A percentile compares a stretch with the other conserved stretches of the same genome.
phyloP scores from a whole-genome alignment of 2,113 vertebrate genomes.

The Gulo gulo region DNA sequence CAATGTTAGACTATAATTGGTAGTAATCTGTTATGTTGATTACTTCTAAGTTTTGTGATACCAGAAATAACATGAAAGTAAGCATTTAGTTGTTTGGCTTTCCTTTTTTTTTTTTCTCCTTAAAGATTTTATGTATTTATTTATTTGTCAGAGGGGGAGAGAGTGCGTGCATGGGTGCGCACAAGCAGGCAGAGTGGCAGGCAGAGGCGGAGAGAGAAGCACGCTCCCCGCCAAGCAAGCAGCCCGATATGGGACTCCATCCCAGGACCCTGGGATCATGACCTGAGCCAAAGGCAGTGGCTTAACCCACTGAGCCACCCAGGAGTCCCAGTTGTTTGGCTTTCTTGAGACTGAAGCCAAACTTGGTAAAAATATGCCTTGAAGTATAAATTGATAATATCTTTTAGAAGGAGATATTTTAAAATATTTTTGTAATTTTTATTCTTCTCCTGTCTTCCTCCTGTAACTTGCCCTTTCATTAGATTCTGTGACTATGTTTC shows the following conservation, averaged over 20 bases:
- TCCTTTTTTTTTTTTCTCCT: too few species aligned
- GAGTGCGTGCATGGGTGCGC: rapidly evolving
- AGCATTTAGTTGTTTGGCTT: background rate
- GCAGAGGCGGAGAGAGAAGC: too few species aligned
- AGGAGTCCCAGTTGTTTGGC: too few species aligned
- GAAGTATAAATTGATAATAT: background rate
- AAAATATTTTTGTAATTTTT: background rate
- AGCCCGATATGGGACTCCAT: too few species aligned
- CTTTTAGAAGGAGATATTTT: background rate
- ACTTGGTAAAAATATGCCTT: background rate
- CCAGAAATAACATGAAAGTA: background rate
- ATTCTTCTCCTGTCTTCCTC: background rate
- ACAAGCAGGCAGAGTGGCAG: too few species aligned
- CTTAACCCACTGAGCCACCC: too few species aligned
- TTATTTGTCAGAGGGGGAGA: too few species aligned
- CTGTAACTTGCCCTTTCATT: background rate
- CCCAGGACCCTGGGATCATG: too few species aligned
- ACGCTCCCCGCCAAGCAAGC: too few species aligned
- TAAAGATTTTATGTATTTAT: too few species aligned
- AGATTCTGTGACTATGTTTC: background rate
- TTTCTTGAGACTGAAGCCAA: background rate
- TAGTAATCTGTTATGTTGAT: background rate
- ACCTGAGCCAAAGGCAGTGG: too few species aligned
- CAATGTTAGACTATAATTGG: background rate
- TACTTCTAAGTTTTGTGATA: background rate